Base-by-base conservation (phyloP, 2,113 vertebrate species). In the Bungarus multicinctus region DNA sequence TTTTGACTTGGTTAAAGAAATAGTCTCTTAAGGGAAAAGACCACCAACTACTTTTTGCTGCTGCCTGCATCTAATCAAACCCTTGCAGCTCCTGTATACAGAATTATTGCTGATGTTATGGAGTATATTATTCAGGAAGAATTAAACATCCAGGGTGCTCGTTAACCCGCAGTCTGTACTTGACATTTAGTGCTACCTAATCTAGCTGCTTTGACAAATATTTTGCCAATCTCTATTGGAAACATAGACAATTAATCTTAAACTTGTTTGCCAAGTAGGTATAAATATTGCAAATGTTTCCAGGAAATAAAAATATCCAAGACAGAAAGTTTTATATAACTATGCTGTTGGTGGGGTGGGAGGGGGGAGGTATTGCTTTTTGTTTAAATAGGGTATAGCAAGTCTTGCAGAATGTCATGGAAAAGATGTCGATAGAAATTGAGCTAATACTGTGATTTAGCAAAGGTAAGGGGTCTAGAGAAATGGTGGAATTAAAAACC, bases 231-330 rank as follows among this genome's bases (percentile, higher is more conserved):
- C 25, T 45, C 47, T 93, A 96, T 50, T 95, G 91, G 96, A 97
- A 94, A n/a, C 74, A 90, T 50, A 95, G 96, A 96, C 96, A 85
- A 60, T 91, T 96, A 16, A 89, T 93, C 91, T 95, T 34, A 93
- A 6, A 50, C 74, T 81, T 43, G 94, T 52, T 85, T 93, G 88
- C 5, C 52, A 90, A 16, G 3, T 53, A 85, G 30, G 58, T 47
- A 58, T 91, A 89, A 93, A 94, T 89, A 93, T 91, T 93, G 45
- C 39, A 58, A 52, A 94, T 0, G 81, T 91, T 95, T 94, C 69
- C 85, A 87, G 93, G 30, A 11, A 60, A 3, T 6, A 47, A 14
- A 92, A 92, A 92, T 64, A 81, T 18, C 39, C 74, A 81, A 9
- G 18, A n/a, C 9, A 92, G 58, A 93, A 95, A 87, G 1, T 25